A percentile compares a stretch with the other conserved stretches of the same genome.
Evolutionary conservation across 92 coral and sea anemone species (phyloP).

Genomic region (Epizoanthus rinbou): DNA sequence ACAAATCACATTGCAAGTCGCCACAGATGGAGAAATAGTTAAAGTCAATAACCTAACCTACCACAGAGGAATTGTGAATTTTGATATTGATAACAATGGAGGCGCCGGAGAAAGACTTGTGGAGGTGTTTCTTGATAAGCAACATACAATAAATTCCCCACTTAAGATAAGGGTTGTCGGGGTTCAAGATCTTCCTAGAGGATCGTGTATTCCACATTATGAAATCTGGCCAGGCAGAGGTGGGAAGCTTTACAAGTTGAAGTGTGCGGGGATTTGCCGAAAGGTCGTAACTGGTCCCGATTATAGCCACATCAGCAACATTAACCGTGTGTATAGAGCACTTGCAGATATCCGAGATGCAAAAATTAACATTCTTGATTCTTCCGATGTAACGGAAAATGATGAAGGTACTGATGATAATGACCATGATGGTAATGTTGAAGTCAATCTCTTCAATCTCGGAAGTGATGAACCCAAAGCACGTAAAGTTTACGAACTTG

Average conservation of each 20-base stretch:
- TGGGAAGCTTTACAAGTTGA: not conserved
- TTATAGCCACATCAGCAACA: conserved; percentile 49
- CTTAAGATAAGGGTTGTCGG: conserved; percentile 16
- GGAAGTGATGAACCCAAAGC: not conserved
- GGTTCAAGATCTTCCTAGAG: not conserved
- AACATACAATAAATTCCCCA: no score
- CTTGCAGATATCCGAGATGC: not conserved
- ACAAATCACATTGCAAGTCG: not conserved
- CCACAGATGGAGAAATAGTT: not conserved
- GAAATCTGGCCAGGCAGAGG: not conserved
- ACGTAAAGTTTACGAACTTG: not conserved
- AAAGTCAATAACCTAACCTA: no score
- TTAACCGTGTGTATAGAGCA: conserved; percentile 38
- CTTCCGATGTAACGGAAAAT: conserved; percentile 7
- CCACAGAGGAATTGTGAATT: not conserved
- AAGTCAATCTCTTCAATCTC: conserved; percentile 12
- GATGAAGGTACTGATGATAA: not conserved
- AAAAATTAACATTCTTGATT: not conserved
- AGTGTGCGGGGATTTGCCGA: conserved; percentile 1
- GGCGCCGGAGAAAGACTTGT: not conserved
- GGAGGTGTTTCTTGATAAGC: not conserved
- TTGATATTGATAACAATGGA: conserved; percentile 6
- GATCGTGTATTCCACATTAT: not conserved
- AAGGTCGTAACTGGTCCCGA: conserved; percentile 44
- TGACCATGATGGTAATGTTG: not conserved